These are phyloP conservation scores for Tribolium madens DNA, from an alignment of 1,140 invertebrate genomes.

Conservation along the genomic window DNA sequence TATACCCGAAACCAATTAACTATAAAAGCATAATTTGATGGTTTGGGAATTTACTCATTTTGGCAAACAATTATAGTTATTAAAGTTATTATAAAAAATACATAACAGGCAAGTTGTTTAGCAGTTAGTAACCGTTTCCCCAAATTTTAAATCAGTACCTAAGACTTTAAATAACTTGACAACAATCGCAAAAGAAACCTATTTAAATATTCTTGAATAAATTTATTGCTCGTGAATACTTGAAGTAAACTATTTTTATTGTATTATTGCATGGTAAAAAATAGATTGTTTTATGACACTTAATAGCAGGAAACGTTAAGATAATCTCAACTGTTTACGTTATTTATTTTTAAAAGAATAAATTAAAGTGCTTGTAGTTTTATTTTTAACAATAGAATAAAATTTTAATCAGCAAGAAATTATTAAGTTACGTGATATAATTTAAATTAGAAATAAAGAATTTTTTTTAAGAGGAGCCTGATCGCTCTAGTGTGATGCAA, in stretches of 20 bases:
- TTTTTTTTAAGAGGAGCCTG: too few species aligned
- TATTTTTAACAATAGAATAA: neutral
- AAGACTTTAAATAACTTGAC: neutral
- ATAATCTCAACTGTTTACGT: neutral
- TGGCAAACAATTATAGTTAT: neutral
- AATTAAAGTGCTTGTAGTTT: neutral
- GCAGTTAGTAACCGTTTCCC: neutral
- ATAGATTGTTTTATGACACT: neutral
- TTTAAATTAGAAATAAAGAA: too few species aligned
- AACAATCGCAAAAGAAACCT: neutral
- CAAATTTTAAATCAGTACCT: neutral
- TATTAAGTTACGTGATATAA: neutral
- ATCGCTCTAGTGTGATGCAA: too few species aligned
- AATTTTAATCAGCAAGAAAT: neutral
- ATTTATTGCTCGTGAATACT: neutral
- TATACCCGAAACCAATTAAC: neutral
- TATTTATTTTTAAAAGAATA: constrained; percentile 1
- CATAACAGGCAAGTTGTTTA: neutral
- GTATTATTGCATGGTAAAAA: constrained; percentile 19
- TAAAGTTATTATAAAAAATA: neutral
- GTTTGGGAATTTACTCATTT: constrained; percentile 5
- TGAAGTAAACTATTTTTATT: constrained; percentile 6
- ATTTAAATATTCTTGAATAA: constrained; percentile 2
- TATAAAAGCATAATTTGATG: constrained; percentile 4
- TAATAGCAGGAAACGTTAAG: constrained; percentile 17